Evolutionary conservation across 2,888 invertebrate genomes (phyloP), one percentile per base, ranked within the genome.

Genomic region (Troides helena): DNA sequence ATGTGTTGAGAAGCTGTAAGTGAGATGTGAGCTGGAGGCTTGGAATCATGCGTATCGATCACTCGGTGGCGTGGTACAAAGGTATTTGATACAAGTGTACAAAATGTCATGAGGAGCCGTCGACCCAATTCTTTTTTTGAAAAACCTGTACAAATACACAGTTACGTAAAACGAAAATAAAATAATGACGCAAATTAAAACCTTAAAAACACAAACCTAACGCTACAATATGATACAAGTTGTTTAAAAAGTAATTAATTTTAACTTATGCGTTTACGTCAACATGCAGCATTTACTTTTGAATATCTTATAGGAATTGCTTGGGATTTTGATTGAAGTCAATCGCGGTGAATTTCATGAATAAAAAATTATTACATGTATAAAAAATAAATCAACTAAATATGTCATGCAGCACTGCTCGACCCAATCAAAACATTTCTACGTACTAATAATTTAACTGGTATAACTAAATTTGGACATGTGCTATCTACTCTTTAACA

Each of bases 11-110:
- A 92, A 92, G 92, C 92, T 92, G 90, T 89, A 83, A 85, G 91
- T 92, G 91, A 90, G 88, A 90, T 92, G 91, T 91, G 90, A 89
- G 89, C 90, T 90, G 88, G 90, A 90, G 90, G 90, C 90, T 90
- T 87, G 87, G 89, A 88, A 87, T 87, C 92, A 92, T 92, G 91
- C 92, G 91, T 84, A 87, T 91, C 90, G 85, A 89, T 92, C 92
- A 92, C 92, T 92, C 92, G 92, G 92, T 92, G 92, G 92, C 92
- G 92, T 93, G 93, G 92, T 90, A 87, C 86, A 84, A 86, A 87
- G 87, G 79, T 84, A 80, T 85, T 88, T 85, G 85, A 82, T 88
- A 90, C 88, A 88, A 87, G 90, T 91, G 89, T 89, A 78, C 77
- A 67, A 76, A 80, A 89, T 88, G 89, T 89, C 74, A 86, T 88